Percentiles rank a stretch among this genome's conserved stretches.
phyloP scores from a whole-genome alignment of 2,113 vertebrate species.

The Macroglossus sobrinus region DNA sequence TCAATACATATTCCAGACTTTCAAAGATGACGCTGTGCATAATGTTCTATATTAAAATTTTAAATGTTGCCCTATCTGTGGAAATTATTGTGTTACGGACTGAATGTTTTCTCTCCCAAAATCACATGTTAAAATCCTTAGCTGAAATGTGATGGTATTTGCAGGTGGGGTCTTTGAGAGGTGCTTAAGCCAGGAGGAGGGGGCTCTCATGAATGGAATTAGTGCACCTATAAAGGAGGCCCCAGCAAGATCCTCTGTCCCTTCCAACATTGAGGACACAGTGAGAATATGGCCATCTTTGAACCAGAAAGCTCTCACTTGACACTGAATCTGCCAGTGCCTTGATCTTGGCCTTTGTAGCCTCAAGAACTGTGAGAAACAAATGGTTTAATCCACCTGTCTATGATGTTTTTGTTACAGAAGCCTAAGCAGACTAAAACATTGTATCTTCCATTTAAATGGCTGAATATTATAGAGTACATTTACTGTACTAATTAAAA shows the following conservation, averaged over 20 bases:
- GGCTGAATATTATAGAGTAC: background rate
- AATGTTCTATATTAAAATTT: constrained; percentile 16
- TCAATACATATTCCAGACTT: constrained; percentile 41
- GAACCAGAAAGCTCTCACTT: background rate
- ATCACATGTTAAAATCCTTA: background rate
- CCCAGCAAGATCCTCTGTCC: background rate
- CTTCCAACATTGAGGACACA: background rate
- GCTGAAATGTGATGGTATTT: background rate
- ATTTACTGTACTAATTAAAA: background rate
- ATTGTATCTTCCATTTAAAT: background rate
- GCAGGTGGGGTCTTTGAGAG: background rate
- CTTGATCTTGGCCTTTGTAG: background rate
- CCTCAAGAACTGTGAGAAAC: background rate
- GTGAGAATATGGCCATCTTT: background rate
- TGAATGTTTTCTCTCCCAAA: background rate
- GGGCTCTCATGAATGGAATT: background rate
- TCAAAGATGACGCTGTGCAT: constrained; percentile 35
- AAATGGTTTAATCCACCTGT: background rate
- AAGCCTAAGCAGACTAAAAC: background rate
- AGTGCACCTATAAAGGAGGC: background rate
- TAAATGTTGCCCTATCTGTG: background rate
- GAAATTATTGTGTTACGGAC: background rate
- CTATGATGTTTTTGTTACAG: background rate
- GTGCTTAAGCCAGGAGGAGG: background rate
- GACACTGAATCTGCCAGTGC: background rate